Base-by-base conservation (phyloP, 2,888 invertebrate species). In the Elaeidobius kamerunicus region DNA sequence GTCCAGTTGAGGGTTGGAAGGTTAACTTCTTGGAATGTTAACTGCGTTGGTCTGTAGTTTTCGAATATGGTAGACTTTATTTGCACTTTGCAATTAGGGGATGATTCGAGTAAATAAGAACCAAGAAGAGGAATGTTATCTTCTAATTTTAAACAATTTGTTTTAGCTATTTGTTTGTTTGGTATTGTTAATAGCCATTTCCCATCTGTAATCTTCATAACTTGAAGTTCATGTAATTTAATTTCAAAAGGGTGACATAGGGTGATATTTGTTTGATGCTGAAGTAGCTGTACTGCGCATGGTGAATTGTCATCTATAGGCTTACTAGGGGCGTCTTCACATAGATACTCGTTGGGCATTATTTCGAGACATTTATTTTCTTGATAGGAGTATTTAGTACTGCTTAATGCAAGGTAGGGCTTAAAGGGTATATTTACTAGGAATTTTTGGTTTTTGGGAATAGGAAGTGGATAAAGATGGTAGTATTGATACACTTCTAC, bases 401-500 rank as follows among this genome's bases (percentile, higher is more conserved):
- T 12, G 9, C n/a, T n/a, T 34, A 42, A 2, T 42, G 43, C 43
- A 6, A 34, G 3, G 14, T 42, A 42, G 1, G 43, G 2, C 2
- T 34, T 42, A 3, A 34, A 18, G 11, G 43, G 43, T 9, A 42
- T 42, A 3, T 42, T 2, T n/a, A n/a, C n/a, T n/a, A n/a, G 15
- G 2, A 2, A 39, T 4, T 15, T 17, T 1, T 9, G 1, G 18
- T 3, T 3, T 2, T 3, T 4, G n/a, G n/a, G n/a, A n/a, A n/a
- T n/a, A n/a, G n/a, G n/a, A n/a, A n/a, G n/a, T n/a, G n/a, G n/a
- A n/a, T 1, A 2, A 1, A 39, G 14, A 19, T 17, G 7, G 17
- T 39, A 34, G 36, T 44, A 44, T 38, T 44, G 34, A 38, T 38
- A 38, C 12, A 19, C 15, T 1, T 44, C 32, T 38, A 15, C 1